Conservation (phyloP, 2,797 vertebrate species). For the Mus spretus region DNA sequence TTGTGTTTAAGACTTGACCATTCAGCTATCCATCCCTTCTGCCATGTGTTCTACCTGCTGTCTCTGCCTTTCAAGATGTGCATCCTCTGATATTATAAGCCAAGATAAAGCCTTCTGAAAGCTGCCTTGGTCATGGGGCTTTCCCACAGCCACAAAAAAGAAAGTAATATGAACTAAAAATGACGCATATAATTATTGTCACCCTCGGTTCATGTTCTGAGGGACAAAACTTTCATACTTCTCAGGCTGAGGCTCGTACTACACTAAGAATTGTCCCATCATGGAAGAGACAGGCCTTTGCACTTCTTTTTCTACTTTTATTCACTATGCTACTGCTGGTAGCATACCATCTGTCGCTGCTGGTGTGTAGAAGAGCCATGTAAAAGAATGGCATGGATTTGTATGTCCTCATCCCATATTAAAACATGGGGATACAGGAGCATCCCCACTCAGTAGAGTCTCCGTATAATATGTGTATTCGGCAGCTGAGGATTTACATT, state of each 20-base stretch:
- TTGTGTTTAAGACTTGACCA: neutral
- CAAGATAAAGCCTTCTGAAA: neutral
- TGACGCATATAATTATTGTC: constrained; percentile 45
- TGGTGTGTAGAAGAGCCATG: neutral
- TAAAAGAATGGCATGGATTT: constrained; percentile 27
- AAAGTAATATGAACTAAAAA: neutral
- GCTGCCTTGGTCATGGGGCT: neutral
- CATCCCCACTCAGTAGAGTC: neutral
- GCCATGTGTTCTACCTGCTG: too few species aligned
- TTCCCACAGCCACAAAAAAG: neutral
- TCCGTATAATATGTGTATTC: neutral
- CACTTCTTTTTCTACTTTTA: neutral
- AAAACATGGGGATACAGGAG: neutral
- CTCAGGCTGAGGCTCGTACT: constrained; percentile 32
- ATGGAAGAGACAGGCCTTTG: neutral
- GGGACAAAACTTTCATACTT: constrained; percentile 25
- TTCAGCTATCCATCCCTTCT: neutral
- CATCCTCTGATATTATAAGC: neutral
- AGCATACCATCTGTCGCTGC: neutral
- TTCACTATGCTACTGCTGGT: neutral
- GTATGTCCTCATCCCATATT: constrained; percentile 19
- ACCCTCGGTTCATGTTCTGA: constrained; percentile 52
- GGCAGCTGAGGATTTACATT: neutral
- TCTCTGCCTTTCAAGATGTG: neutral
- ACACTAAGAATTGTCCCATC: neutral